Evolutionary conservation across 2,113 vertebrate genomes (phyloP), one percentile per base, ranked within the genome.

Genomic region (Antechinus stuartii): DNA sequence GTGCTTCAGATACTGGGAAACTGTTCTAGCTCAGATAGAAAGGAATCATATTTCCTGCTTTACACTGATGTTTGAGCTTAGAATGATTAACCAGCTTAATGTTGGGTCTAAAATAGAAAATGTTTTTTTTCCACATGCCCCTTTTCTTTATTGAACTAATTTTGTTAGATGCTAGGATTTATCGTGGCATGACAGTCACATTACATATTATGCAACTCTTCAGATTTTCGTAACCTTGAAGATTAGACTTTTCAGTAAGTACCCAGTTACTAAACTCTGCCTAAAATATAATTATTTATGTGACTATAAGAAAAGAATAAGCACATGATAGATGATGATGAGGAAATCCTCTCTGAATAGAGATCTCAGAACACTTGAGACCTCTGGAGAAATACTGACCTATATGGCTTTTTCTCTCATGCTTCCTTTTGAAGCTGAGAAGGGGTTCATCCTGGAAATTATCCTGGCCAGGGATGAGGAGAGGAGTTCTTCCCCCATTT

Each of bases 231-330:
- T 91, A 19, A 52, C 97, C 96, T 50, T 47, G 42, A 53, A 35
- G 91, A 93, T 94, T 47, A 53, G 53, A 9, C n/a, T 10, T 68
- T 95, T 93, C 84, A 95, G 61, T 92, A 55, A 91, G 91, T 50
- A 47, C 22, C 1, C 49, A 52, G 35, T 54, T 94, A 89, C 25
- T 54, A 91, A 1, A 0, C 54, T 91, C 1, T 91, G 93, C 92
- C 92, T 94, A 35, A 22, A 90, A 14, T 5, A 0, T 14, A 26
- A 89, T 54, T 53, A 92, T 89, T 61, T 89, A 50, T 54, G 10
- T 56, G 93, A 53, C 46, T 96, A 54, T 56, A 5, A 91, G 46
- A 26, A 93, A 95, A 61, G 35, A 93, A 61, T 25, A 76, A 0
- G 8, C 93, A 52, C 57, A 84, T 61, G 91, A 9, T 94, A 55